Percentiles rank a stretch among this genome's conserved stretches.
phyloP scores from a whole-genome alignment of 2,113 vertebrate genomes.

The Onychostruthus taczanowskii region DNA sequence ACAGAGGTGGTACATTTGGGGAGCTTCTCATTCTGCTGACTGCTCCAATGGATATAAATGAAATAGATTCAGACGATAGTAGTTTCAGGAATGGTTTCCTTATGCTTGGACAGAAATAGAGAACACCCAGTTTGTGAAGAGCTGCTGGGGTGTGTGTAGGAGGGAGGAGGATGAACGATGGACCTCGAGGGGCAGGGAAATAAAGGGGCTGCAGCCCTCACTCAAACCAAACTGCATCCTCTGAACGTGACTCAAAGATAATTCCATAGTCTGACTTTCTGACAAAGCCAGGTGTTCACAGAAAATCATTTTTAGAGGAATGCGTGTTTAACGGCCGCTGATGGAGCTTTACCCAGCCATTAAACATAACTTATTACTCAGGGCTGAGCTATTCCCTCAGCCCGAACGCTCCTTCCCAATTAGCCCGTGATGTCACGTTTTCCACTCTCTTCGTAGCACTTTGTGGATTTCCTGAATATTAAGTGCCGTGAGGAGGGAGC shows the following conservation, averaged over 20 bases:
- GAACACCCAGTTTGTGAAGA: background rate
- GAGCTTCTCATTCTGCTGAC: background rate
- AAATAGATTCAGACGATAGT: background rate
- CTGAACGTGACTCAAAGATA: background rate
- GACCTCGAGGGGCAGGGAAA: background rate
- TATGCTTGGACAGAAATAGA: background rate
- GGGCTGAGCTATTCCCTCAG: conserved; percentile 19
- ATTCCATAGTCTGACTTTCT: background rate
- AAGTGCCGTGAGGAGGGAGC: conserved; percentile 18
- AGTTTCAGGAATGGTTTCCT: background rate
- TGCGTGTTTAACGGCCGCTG: background rate
- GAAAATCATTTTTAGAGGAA: background rate
- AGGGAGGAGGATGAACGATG: background rate
- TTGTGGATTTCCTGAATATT: conserved; percentile 60
- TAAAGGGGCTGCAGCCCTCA: background rate
- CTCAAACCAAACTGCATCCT: background rate
- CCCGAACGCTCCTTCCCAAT: conserved; percentile 33
- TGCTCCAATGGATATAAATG: fast-evolving
- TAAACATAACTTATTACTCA: conserved; percentile 10
- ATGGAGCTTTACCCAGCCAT: conserved; percentile 12
- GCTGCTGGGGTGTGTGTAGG: background rate
- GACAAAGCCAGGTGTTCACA: conserved; percentile 24
- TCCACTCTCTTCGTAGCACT: conserved; percentile 53
- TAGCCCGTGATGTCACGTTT: conserved; percentile 63
- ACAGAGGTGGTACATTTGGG: fast-evolving